Conservation (phyloP, 2,113 vertebrate genomes). For the Triplophysa rosa region DNA sequence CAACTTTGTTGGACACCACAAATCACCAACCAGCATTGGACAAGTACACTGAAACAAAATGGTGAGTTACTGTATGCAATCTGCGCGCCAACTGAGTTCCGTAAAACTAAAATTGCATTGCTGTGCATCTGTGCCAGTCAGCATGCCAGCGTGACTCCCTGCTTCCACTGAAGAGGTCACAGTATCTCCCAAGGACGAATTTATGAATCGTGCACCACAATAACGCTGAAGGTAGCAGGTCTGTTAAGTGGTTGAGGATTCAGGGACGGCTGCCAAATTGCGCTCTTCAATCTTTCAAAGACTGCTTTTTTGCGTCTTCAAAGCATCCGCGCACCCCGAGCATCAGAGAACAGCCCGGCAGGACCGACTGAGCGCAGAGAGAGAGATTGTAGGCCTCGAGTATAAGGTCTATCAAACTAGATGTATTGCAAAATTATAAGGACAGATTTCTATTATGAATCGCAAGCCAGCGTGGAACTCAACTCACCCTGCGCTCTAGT, state of each 20-base stretch:
- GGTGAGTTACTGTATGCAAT: neutral
- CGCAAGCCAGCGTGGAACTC: too few relatives aligned
- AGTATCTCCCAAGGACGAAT: neutral
- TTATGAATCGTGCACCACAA: slow-evolving; percentile 6
- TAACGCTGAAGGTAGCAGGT: slow-evolving; percentile 1
- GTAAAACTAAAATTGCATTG: neutral
- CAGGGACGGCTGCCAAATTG: slow-evolving; percentile 17
- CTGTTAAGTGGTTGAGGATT: slow-evolving; percentile 22
- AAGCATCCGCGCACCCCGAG: slow-evolving; percentile 5
- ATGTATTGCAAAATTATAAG: neutral
- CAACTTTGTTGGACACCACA: too few relatives aligned
- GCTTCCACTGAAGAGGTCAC: neutral
- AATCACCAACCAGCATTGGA: too few relatives aligned
- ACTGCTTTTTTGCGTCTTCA: slow-evolving; percentile 33
- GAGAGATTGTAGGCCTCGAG: neutral
- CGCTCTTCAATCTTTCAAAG: slow-evolving; percentile 31
- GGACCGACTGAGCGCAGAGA: neutral
- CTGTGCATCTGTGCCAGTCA: neutral
- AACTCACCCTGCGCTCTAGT: too few relatives aligned
- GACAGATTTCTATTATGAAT: too few relatives aligned
- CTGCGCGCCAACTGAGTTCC: neutral
- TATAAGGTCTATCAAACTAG: neutral
- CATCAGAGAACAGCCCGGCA: neutral
- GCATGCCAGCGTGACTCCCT: neutral
- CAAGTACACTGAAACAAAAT: too few relatives aligned